A percentile compares a stretch with the other conserved stretches of the same genome.
These are phyloP conservation scores for Philereme vetulata DNA, from an alignment of 2,888 invertebrate genomes.

Conservation along the genomic window DNA sequence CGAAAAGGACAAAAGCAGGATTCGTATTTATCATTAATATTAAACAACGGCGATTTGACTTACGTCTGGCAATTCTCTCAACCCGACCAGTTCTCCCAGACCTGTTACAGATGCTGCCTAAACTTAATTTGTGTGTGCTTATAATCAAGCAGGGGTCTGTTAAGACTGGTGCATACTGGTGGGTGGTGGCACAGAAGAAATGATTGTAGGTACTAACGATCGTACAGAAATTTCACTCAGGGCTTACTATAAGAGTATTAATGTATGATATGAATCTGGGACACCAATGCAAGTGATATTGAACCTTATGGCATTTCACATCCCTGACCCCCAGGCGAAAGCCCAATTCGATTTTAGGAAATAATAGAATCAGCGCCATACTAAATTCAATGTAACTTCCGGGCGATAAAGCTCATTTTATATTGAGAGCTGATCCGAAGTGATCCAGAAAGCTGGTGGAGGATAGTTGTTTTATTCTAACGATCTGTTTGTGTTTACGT, in stretches of 20 bases:
- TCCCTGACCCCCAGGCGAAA: no score
- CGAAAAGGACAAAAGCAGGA: constrained; percentile 39
- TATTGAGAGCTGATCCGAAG: neutral
- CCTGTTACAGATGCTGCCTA: constrained; percentile 31
- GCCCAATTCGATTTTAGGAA: no score
- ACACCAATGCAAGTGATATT: no score
- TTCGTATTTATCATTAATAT: constrained; percentile 46
- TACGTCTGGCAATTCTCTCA: constrained; percentile 30
- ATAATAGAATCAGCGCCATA: no score
- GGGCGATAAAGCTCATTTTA: constrained; percentile 5
- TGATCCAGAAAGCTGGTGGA: constrained; percentile 3
- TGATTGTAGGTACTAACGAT: neutral
- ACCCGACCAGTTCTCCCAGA: constrained; percentile 36
- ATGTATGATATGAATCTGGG: no score
- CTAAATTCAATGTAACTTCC: neutral
- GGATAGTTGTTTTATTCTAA: constrained; percentile 48
- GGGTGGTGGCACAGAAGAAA: constrained; percentile 10
- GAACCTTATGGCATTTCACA: no score
- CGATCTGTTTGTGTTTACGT: constrained; percentile 57
- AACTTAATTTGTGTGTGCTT: constrained; percentile 28
- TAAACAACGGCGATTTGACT: constrained; percentile 50
- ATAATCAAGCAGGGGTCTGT: constrained; percentile 40
- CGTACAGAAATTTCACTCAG: neutral
- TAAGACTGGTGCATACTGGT: constrained; percentile 31
- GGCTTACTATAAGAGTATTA: no score